Percentiles rank a stretch among this genome's conserved stretches.
phyloP scores from a whole-genome alignment of 2,888 invertebrate species.

The Lochmaea crataegi region DNA sequence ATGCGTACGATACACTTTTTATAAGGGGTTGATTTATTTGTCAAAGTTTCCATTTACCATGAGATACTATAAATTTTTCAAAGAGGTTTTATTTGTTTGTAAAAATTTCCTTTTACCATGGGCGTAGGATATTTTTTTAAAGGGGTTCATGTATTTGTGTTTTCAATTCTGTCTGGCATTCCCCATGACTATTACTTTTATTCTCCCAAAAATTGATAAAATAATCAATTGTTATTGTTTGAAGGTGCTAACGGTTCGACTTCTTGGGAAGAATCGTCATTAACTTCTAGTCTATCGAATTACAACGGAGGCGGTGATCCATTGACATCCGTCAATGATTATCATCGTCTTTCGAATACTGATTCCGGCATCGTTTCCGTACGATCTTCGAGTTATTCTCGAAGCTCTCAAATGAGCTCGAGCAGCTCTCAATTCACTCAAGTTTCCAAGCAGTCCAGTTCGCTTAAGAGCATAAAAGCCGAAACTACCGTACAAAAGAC shows the following conservation, averaged over 20 bases:
- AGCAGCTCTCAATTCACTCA: slow-evolving; percentile 62
- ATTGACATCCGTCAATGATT: slow-evolving; percentile 54
- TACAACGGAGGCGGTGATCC: slow-evolving; percentile 52
- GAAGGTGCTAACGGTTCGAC: slow-evolving; percentile 56
- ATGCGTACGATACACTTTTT: too few species aligned
- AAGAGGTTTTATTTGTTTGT: too few species aligned
- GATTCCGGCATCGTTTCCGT: slow-evolving; percentile 74
- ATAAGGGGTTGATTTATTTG: too few species aligned
- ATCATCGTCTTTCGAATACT: slow-evolving; percentile 63
- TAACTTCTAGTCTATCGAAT: slow-evolving; percentile 59
- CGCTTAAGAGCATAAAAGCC: slow-evolving; percentile 53
- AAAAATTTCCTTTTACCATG: too few species aligned
- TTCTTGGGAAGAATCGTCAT: slow-evolving; percentile 62
- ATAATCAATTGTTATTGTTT: slow-evolving; percentile 1
- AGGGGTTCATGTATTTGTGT: too few species aligned
- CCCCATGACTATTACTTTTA: too few species aligned
- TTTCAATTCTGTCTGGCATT: too few species aligned
- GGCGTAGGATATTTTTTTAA: too few species aligned
- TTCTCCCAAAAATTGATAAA: too few species aligned
- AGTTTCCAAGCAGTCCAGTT: slow-evolving; percentile 52
- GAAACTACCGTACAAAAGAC: slow-evolving; percentile 55
- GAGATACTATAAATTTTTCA: too few species aligned
- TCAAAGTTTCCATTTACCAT: too few species aligned
- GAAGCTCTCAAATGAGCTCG: slow-evolving; percentile 72
- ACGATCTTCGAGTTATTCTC: slow-evolving; percentile 71